A percentile compares a stretch with the other conserved stretches of the same genome.
These are phyloP conservation scores for Zoanthus gigantus DNA, from an alignment of 92 coral and sea anemone genomes.

Conservation along the genomic window DNA sequence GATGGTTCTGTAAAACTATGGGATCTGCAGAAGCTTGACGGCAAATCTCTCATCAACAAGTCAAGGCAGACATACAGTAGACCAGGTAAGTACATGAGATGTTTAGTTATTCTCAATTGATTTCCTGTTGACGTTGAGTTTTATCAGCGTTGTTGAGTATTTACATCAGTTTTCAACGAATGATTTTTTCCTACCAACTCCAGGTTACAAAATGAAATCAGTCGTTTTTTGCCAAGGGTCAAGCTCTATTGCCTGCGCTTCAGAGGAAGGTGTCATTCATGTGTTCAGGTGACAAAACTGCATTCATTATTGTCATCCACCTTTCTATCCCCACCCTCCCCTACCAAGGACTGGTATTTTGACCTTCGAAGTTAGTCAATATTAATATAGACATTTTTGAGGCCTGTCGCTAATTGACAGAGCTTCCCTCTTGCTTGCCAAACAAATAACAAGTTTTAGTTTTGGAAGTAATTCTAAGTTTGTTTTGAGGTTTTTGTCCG, in stretches of 20 bases:
- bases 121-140: neutral
- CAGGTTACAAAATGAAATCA: slow-evolving; percentile 91
- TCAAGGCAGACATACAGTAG: slow-evolving; percentile 88
- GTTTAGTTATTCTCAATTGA: neutral
- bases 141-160: too few species aligned
- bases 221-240: slow-evolving; percentile 92
- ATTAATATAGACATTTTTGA: too few species aligned
- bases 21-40: slow-evolving; percentile 95
- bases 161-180: neutral
- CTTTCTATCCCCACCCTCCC: neutral
- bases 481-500: too few species aligned
- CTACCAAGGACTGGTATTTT: neutral
- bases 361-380: neutral
- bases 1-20: slow-evolving; percentile 98
- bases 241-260: slow-evolving; percentile 92
- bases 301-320: neutral
- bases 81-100: slow-evolving; percentile 57
- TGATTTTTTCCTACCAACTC: neutral
- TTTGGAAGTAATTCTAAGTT: too few species aligned
- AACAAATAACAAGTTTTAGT: too few species aligned
- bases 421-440: too few species aligned
- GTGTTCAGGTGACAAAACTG: slow-evolving; percentile 73
- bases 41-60: slow-evolving; percentile 87
- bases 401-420: too few species aligned
- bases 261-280: slow-evolving; percentile 89